Conservation (phyloP, 2,797 vertebrate species). For the Cyclura pinguis region DNA sequence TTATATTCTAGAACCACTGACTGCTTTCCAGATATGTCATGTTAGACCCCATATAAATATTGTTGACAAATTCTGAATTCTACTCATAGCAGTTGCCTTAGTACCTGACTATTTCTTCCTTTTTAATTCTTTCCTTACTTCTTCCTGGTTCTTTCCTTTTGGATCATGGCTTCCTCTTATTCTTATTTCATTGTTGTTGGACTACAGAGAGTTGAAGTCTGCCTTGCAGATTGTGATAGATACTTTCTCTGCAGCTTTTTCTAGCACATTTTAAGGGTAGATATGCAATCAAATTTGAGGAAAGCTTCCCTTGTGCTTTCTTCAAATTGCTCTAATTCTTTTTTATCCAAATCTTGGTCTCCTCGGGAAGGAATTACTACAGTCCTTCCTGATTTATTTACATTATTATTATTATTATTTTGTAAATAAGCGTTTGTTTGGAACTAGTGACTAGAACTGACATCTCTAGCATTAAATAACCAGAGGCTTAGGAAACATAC, state of each 20-base stretch:
- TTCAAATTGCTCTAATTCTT: not conserved
- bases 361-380: not conserved
- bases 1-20: not conserved
- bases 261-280: not conserved
- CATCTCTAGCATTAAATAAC: not conserved
- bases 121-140: no score
- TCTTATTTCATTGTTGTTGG: not conserved
- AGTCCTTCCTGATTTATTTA: not conserved
- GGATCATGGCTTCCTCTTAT: not conserved
- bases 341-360: not conserved
- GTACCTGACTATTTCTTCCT: not conserved
- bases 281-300: not conserved
- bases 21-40: not conserved
- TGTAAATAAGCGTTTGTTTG: not conserved
- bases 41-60: not conserved
- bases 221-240: not conserved
- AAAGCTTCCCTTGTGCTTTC: not conserved
- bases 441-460: slow-evolving; percentile 12
- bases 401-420: not conserved
- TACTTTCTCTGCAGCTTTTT: not conserved
- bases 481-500: not conserved
- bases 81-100: not conserved
- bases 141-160: not conserved
- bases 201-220: not conserved
- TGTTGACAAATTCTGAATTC: not conserved